A percentile compares a stretch with the other conserved stretches of the same genome.
Evolutionary conservation across 2,888 invertebrate species (phyloP).

Genomic region (Tanaodytes sp.): DNA sequence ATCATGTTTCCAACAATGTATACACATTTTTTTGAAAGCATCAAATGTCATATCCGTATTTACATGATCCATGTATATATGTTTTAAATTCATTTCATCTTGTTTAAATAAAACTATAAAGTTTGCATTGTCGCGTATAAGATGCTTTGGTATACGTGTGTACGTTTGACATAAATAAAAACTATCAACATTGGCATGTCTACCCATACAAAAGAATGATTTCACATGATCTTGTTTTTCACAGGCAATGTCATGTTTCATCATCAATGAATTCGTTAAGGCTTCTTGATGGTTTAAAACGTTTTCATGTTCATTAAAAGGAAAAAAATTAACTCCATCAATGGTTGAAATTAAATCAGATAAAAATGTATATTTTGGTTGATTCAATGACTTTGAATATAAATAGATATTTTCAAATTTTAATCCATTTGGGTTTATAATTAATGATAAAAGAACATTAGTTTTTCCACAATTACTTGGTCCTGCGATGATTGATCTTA

Average conservation of each 20-base stretch:
- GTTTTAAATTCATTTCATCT: slow-evolving; percentile 56
- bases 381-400: slow-evolving; percentile 61
- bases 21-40: slow-evolving; percentile 41
- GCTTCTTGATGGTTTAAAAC: slow-evolving; percentile 3
- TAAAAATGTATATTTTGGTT: slow-evolving; percentile 61
- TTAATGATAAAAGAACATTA: slow-evolving; percentile 3
- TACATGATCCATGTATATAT: slow-evolving; percentile 56
- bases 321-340: slow-evolving; percentile 28
- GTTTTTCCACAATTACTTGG: slow-evolving; percentile 11
- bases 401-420: slow-evolving; percentile 49
- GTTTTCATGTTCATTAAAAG: slow-evolving; percentile 20
- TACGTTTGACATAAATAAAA: slow-evolving; percentile 58
- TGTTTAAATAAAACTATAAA: slow-evolving; percentile 55
- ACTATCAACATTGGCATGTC: slow-evolving; percentile 54
- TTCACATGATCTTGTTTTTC: slow-evolving; percentile 58
- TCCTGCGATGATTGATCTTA: slow-evolving; percentile 1
- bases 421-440: neutral
- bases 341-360: slow-evolving; percentile 52
- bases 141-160: slow-evolving; percentile 55
- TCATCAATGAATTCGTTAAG: slow-evolving; percentile 24
- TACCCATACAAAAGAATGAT: slow-evolving; percentile 54
- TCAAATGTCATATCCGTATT: slow-evolving; percentile 55
- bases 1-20: slow-evolving; percentile 29
- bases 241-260: slow-evolving; percentile 60
- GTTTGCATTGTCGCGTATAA: slow-evolving; percentile 55